Evolutionary conservation across 2,888 invertebrate species (phyloP).

Genomic region (Blastobasis lacticolella): DNA sequence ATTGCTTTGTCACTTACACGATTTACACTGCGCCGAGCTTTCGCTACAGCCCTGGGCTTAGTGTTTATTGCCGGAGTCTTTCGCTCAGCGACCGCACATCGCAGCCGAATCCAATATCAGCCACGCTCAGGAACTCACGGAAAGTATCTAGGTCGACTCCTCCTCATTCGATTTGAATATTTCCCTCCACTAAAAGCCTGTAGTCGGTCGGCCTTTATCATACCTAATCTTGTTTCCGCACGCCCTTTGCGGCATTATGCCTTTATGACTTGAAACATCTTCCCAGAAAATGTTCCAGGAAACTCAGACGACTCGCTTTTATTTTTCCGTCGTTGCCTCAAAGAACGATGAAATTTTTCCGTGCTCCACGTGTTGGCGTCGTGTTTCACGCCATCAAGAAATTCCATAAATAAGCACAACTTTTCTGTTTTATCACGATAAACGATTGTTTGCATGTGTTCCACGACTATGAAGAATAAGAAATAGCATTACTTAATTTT

Average conservation of each 20-base stretch:
- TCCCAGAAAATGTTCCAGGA: constrained; percentile 8
- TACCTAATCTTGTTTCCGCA: constrained; percentile 39
- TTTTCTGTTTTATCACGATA: constrained; percentile 8
- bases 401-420: constrained; percentile 10
- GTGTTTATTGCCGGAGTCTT: background rate
- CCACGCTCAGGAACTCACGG: no score
- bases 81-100: no score
- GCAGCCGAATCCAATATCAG: no score
- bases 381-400: constrained; percentile 14
- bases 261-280: constrained; percentile 33
- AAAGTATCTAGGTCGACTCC: no score
- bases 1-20: constrained; percentile 36
- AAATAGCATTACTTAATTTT: no score
- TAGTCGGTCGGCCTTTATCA: constrained; percentile 25
- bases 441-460: constrained; percentile 12
- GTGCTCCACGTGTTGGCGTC: constrained; percentile 3
- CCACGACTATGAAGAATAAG: background rate
- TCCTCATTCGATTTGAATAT: constrained; percentile 35
- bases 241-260: constrained; percentile 7
- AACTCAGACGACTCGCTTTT: no score
- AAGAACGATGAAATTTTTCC: background rate
- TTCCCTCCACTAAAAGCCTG: constrained; percentile 33
- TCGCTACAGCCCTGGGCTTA: constrained; percentile 12
- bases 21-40: constrained; percentile 29
- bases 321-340: no score